Evolutionary conservation across 2,113 vertebrate species (phyloP).

Genomic region (Urocynchramus pylzowi): DNA sequence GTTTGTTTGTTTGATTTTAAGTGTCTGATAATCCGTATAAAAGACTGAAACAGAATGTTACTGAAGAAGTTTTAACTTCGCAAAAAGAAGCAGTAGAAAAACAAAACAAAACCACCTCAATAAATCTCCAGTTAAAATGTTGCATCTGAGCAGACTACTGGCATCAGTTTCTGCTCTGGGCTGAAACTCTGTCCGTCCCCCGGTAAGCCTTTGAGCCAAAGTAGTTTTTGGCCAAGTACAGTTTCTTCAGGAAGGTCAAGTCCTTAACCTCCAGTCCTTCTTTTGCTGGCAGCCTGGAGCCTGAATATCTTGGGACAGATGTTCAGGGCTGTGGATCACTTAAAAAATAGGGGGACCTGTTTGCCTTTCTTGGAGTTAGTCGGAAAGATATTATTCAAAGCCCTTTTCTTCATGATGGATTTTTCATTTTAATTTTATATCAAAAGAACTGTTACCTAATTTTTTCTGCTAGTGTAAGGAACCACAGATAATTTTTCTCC

Average conservation of each 20-base stretch:
- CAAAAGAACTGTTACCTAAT: background rate
- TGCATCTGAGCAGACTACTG: background rate
- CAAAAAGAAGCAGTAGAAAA: background rate
- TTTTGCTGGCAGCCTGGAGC: background rate
- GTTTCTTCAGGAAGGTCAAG: slow-evolving; percentile 23
- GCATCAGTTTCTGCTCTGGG: background rate
- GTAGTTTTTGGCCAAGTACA: background rate
- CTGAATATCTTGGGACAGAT: slow-evolving; percentile 7
- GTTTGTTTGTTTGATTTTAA: background rate
- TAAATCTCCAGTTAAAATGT: background rate
- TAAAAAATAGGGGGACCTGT: background rate
- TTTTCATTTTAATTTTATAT: background rate
- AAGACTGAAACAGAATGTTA: background rate
- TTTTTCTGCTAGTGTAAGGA: background rate
- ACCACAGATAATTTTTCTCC: background rate
- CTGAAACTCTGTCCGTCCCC: background rate
- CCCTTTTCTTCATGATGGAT: background rate
- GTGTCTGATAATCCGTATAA: background rate
- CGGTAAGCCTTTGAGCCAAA: background rate
- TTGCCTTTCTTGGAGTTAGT: background rate
- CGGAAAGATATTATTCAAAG: background rate
- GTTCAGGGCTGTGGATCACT: background rate
- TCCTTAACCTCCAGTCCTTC: background rate
- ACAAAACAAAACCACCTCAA: background rate
- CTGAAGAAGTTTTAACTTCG: background rate